phyloP scores from a whole-genome alignment of 1,140 invertebrate species.

The Antheraea pernyi region DNA sequence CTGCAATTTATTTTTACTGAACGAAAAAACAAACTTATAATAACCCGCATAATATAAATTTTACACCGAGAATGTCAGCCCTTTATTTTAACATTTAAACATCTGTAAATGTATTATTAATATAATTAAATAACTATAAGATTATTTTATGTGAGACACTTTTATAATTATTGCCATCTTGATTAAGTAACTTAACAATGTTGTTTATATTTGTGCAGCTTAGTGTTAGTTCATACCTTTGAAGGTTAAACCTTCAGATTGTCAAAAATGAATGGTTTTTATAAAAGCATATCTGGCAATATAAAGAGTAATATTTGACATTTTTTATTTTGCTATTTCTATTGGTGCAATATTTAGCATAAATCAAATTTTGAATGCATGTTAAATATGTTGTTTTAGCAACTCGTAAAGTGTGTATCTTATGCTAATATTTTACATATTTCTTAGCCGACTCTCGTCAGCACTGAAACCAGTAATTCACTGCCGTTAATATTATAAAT shows the following conservation, averaged over 20 bases:
- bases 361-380: slow-evolving; percentile 23
- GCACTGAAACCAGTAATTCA: slow-evolving; percentile 55
- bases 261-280: slow-evolving; percentile 24
- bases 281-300: slow-evolving; percentile 25
- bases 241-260: slow-evolving; percentile 44
- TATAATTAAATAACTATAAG: background rate
- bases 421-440: slow-evolving; percentile 39
- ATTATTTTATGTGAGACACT: slow-evolving; percentile 11
- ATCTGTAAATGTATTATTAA: background rate
- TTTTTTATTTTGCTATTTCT: background rate
- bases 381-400: too few relatives aligned
- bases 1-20: background rate
- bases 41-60: background rate
- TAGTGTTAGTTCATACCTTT: slow-evolving; percentile 25
- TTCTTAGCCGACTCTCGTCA: background rate
- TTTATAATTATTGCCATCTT: slow-evolving; percentile 53
- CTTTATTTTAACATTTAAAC: background rate
- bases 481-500: slow-evolving; percentile 56
- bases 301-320: slow-evolving; percentile 19
- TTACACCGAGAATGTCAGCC: background rate
- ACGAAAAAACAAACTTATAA: background rate
- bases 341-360: slow-evolving; percentile 48
- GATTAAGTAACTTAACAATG: slow-evolving; percentile 43
- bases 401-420: slow-evolving; percentile 13
- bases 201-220: slow-evolving; percentile 38